Conservation (phyloP, 92 coral and sea anemone genomes). For the Porites rus region DNA sequence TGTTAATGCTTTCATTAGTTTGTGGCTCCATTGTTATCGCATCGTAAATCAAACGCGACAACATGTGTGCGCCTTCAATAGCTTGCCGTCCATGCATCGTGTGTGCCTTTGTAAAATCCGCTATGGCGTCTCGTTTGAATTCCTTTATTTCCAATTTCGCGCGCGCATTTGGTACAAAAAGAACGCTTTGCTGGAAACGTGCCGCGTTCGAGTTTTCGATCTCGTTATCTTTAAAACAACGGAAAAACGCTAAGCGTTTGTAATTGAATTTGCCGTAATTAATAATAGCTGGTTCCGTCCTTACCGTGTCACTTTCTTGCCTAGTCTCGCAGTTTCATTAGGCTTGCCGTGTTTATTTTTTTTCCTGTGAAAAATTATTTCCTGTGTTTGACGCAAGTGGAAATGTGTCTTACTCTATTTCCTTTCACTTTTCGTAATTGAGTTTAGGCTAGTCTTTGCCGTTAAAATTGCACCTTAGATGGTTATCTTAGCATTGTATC, state of each 20-base stretch:
- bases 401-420: constrained; percentile 25
- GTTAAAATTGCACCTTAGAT: constrained; percentile 21
- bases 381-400: constrained; percentile 43
- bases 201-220: neutral
- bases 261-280: constrained; percentile 14
- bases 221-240: neutral
- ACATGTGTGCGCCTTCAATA: constrained; percentile 33
- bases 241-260: constrained; percentile 18
- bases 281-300: neutral
- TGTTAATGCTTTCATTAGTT: constrained; percentile 34
- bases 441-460: neutral
- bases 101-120: constrained; percentile 21
- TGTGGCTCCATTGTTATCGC: constrained; percentile 37
- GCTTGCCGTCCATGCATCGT: constrained; percentile 6
- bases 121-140: constrained; percentile 18
- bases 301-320: constrained; percentile 21
- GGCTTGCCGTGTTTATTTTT: neutral
- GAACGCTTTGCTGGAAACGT: constrained; percentile 22
- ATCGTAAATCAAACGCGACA: constrained; percentile 23
- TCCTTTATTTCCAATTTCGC: neutral
- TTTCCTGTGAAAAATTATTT: constrained; percentile 25
- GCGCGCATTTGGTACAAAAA: constrained; percentile 12
- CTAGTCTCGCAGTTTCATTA: constrained; percentile 31
- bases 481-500: neutral
- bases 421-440: constrained; percentile 34